Percentiles rank a stretch among this genome's conserved stretches.
These are phyloP conservation scores for Drosophila mojavensis DNA, from an alignment of 1,140 invertebrate species.

Conservation along the genomic window DNA sequence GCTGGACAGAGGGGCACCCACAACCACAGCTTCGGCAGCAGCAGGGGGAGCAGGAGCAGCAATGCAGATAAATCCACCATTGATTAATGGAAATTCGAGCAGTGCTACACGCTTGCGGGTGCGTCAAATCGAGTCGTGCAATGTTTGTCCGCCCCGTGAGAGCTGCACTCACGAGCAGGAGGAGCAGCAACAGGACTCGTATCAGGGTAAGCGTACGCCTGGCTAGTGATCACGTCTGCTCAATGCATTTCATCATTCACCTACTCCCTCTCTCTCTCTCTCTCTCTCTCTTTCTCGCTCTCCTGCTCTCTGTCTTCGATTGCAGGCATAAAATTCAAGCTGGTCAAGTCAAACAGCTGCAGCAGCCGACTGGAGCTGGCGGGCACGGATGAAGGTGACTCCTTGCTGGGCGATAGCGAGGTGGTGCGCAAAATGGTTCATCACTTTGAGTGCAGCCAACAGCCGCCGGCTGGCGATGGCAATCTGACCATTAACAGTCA, in stretches of 20 bases:
- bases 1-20: constrained; percentile 87
- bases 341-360: constrained; percentile 93
- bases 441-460: constrained; percentile 70
- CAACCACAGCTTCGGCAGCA: constrained; percentile 84
- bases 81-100: constrained; percentile 39
- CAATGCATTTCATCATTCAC: constrained; percentile 3
- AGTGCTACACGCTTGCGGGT: constrained; percentile 56
- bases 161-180: constrained; percentile 46
- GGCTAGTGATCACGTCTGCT: neutral
- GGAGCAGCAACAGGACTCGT: constrained; percentile 60
- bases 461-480: constrained; percentile 16
- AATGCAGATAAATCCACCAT: constrained; percentile 25
- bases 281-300: neutral
- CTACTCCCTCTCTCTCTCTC: neutral
- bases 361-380: constrained; percentile 91
- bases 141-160: constrained; percentile 54
- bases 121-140: constrained; percentile 72
- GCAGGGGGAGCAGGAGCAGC: neutral
- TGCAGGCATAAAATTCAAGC: constrained; percentile 89
- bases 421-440: constrained; percentile 79
- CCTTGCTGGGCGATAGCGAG: constrained; percentile 74
- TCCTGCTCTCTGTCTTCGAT: neutral
- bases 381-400: constrained; percentile 85
- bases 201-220: constrained; percentile 55
- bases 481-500: constrained; percentile 74